Percentiles rank a stretch among this genome's conserved stretches.
phyloP scores from a whole-genome alignment of 1,140 invertebrate species.

The Camponotus vicinus region DNA sequence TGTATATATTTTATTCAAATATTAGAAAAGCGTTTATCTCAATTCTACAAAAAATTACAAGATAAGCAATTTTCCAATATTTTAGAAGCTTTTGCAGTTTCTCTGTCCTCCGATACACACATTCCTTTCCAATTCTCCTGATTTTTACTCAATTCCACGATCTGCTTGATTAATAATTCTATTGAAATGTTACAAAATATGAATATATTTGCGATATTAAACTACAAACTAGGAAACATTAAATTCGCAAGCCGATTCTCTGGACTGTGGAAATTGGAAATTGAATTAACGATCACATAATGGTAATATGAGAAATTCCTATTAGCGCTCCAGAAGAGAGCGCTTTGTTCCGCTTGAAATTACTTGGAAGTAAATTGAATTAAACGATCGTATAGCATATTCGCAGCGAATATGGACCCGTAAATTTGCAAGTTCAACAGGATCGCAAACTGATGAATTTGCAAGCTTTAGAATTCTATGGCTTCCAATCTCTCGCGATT shows the following conservation, averaged over 20 bases:
- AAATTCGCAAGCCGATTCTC: conserved; percentile 18
- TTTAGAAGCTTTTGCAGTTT: background rate
- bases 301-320: conserved; percentile 49
- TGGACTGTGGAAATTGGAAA: conserved; percentile 31
- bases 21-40: background rate
- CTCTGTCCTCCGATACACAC: background rate
- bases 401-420: background rate
- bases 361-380: conserved; percentile 56
- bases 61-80: background rate
- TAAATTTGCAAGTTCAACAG: conserved; percentile 12
- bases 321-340: background rate
- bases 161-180: background rate
- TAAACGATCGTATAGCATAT: conserved; percentile 41
- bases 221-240: conserved; percentile 26
- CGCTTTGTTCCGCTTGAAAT: conserved; percentile 47
- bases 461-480: conserved; percentile 20
- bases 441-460: background rate
- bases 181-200: background rate
- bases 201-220: background rate
- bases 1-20: background rate
- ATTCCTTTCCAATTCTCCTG: background rate
- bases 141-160: background rate
- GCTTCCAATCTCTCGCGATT: conserved; percentile 24
- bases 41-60: background rate
- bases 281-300: conserved; percentile 35